A percentile compares a stretch with the other conserved stretches of the same genome.
These are phyloP conservation scores for Diabrotica undecimpunctata DNA, from an alignment of 1,140 invertebrate species.

Conservation along the genomic window DNA sequence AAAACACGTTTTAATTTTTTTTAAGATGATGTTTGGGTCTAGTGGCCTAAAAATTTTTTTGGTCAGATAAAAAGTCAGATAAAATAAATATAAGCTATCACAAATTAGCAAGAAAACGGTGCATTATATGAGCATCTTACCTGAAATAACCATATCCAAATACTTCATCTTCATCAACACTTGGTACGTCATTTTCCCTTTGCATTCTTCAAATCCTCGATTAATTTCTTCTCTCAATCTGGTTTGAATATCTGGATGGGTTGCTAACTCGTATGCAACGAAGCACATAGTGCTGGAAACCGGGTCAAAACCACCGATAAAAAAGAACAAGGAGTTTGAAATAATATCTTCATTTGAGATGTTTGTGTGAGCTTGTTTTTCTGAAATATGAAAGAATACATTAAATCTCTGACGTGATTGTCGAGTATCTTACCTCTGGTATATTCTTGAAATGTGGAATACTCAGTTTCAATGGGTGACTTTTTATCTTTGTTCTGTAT, in stretches of 20 bases:
- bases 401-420: too few relatives aligned
- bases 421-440: not conserved
- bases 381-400: too few relatives aligned
- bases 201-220: conserved; percentile 45
- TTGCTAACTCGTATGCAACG: conserved; percentile 49
- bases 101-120: too few relatives aligned
- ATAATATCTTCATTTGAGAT: conserved; percentile 47
- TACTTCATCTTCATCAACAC: conserved; percentile 53
- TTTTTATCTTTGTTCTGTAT: conserved; percentile 30
- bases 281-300: conserved; percentile 48
- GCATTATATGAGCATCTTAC: too few relatives aligned
- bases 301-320: conserved; percentile 52
- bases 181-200: conserved; percentile 55
- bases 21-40: too few relatives aligned
- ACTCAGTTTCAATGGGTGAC: conserved; percentile 46
- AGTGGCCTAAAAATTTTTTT: too few relatives aligned
- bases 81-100: too few relatives aligned
- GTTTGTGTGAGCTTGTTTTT: conserved; percentile 16
- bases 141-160: conserved; percentile 28
- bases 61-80: too few relatives aligned
- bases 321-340: conserved; percentile 26
- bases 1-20: too few relatives aligned
- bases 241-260: conserved; percentile 49
- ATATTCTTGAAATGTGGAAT: conserved; percentile 48
- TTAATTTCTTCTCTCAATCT: conserved; percentile 50